Evolutionary conservation across 2,888 invertebrate species (phyloP).

Genomic region (Lomographa bimaculata): DNA sequence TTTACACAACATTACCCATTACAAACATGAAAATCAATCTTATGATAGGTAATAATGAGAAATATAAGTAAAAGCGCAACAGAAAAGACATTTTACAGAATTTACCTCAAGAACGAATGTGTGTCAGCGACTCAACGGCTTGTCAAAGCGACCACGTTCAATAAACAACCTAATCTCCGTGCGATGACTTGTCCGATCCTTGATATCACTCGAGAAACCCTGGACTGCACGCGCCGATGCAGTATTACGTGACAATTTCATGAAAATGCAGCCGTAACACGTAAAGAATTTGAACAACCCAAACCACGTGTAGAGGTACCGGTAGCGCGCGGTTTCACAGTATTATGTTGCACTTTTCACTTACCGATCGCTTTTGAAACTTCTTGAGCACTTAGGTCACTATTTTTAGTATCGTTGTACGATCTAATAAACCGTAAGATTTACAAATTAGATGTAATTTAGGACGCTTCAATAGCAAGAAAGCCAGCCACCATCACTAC

Average conservation of each 20-base stretch:
- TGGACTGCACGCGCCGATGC: slow-evolving; percentile 39
- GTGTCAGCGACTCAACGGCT: slow-evolving; percentile 62
- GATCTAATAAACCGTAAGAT: slow-evolving; percentile 63
- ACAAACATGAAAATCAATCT: slow-evolving; percentile 8
- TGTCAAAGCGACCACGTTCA: slow-evolving; percentile 79
- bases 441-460: slow-evolving; percentile 71
- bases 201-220: slow-evolving; percentile 45
- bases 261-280: slow-evolving; percentile 57
- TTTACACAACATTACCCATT: slow-evolving; percentile 9
- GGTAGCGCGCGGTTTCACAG: slow-evolving; percentile 71
- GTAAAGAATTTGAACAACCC: slow-evolving; percentile 60
- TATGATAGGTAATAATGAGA: background rate
- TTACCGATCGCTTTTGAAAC: slow-evolving; percentile 77
- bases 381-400: slow-evolving; percentile 80
- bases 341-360: slow-evolving; percentile 64
- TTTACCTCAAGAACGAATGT: slow-evolving; percentile 60
- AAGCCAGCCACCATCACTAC: slow-evolving; percentile 84
- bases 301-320: slow-evolving; percentile 80
- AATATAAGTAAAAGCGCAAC: slow-evolving; percentile 4
- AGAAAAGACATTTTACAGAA: slow-evolving; percentile 35
- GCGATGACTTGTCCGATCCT: slow-evolving; percentile 47
- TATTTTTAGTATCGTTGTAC: slow-evolving; percentile 62
- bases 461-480: slow-evolving; percentile 79
- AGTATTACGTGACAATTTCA: slow-evolving; percentile 43
- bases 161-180: slow-evolving; percentile 67